Percentiles rank a stretch among this genome's conserved stretches.
Conservation (phyloP, 2,888 invertebrate genomes). For the Agonopterix heracliana region DNA sequence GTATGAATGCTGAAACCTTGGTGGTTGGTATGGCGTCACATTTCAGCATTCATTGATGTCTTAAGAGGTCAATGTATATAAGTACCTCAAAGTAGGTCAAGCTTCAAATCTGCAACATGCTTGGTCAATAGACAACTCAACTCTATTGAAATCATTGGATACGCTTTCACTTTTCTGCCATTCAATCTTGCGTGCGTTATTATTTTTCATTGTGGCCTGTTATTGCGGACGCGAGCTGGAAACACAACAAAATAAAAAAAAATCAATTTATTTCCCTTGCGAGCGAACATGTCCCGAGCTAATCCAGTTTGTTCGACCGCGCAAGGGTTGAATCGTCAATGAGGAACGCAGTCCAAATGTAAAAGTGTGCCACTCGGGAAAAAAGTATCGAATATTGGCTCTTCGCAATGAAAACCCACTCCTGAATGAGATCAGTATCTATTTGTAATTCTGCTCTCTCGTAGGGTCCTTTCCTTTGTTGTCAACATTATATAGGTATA, state of each 20-base stretch:
- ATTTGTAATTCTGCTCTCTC: constrained; percentile 43
- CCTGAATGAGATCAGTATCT: constrained; percentile 47
- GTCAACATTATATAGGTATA: constrained; percentile 1
- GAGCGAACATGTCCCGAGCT: constrained; percentile 68
- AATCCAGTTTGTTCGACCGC: constrained; percentile 73
- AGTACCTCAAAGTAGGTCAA: too few relatives aligned
- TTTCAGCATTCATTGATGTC: too few relatives aligned
- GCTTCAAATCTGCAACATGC: too few relatives aligned
- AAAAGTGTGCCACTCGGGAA: constrained; percentile 56
- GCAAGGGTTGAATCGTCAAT: constrained; percentile 74
- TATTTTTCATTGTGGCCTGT: constrained; percentile 62
- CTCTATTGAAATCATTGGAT: too few relatives aligned
- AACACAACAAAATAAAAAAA: constrained; percentile 59
- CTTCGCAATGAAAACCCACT: constrained; percentile 52
- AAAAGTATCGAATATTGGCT: constrained; percentile 61
- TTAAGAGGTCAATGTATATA: too few relatives aligned
- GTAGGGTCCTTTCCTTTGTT: constrained; percentile 12
- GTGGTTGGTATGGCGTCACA: too few relatives aligned
- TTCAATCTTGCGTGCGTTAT: constrained; percentile 50
- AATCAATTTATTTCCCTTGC: constrained; percentile 72
- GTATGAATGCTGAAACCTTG: too few relatives aligned
- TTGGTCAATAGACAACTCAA: too few relatives aligned
- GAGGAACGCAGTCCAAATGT: constrained; percentile 65
- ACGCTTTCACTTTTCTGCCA: constrained; percentile 11
- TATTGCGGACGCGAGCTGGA: constrained; percentile 57